Evolutionary conservation across 2,888 invertebrate genomes (phyloP).

Genomic region (Nomada goodeniana): DNA sequence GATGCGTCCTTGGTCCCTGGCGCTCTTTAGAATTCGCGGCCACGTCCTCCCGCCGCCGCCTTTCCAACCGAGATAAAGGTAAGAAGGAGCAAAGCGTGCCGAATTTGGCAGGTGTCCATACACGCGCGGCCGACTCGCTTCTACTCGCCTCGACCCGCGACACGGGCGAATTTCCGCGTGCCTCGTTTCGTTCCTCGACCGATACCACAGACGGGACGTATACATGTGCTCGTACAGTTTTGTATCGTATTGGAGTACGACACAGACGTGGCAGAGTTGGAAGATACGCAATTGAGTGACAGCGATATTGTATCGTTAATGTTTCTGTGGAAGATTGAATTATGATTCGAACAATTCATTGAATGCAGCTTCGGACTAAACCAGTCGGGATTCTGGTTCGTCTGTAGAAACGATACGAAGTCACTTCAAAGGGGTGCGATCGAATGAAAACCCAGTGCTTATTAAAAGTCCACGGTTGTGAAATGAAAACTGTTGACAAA

Average conservation of each 20-base stretch:
- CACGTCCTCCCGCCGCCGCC: constrained; percentile 59
- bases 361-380: too few relatives aligned
- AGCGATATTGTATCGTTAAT: too few relatives aligned
- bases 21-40: constrained; percentile 71
- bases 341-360: too few relatives aligned
- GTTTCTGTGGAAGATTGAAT: too few relatives aligned
- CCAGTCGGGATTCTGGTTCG: too few relatives aligned
- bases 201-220: background rate
- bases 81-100: constrained; percentile 54
- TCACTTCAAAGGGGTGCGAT: too few relatives aligned
- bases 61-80: constrained; percentile 58
- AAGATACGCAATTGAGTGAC: too few relatives aligned
- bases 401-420: too few relatives aligned
- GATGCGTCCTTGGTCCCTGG: constrained; percentile 75
- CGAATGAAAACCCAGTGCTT: too few relatives aligned
- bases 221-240: background rate
- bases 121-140: constrained; percentile 62
- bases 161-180: constrained; percentile 30
- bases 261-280: too few relatives aligned
- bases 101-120: constrained; percentile 76
- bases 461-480: too few relatives aligned
- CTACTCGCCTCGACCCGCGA: constrained; percentile 1
- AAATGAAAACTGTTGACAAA: too few relatives aligned
- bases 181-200: constrained; percentile 16
- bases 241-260: background rate